These are phyloP conservation scores for Haemorhous mexicanus DNA, from an alignment of 2,113 vertebrate genomes.

Conservation along the genomic window DNA sequence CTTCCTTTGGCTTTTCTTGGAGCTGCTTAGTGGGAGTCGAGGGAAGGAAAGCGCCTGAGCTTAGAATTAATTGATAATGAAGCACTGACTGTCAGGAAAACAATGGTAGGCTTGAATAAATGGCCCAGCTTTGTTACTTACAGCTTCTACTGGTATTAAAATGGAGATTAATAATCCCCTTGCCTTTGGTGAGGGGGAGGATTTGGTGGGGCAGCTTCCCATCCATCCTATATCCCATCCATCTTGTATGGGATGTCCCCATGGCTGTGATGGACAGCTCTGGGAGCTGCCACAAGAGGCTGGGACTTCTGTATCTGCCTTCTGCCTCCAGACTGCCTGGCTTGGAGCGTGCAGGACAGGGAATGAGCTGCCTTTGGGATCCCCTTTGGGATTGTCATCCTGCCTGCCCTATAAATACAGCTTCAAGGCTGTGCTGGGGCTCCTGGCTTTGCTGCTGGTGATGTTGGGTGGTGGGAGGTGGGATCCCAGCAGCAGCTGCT, in stretches of 20 bases:
- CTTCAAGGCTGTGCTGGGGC: background rate
- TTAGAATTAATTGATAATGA: slow-evolving; percentile 60
- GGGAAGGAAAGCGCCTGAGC: background rate
- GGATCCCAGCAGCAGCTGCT: rapidly evolving
- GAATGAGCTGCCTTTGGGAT: background rate
- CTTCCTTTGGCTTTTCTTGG: background rate
- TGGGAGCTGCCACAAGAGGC: rapidly evolving
- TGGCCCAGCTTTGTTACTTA: slow-evolving; percentile 25
- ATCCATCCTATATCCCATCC: background rate
- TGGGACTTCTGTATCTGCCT: background rate
- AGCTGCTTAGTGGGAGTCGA: background rate
- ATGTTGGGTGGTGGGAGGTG: background rate
- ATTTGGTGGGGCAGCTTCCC: background rate
- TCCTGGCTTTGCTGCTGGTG: background rate
- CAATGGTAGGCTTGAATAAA: slow-evolving; percentile 28
- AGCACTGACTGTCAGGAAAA: slow-evolving; percentile 28
- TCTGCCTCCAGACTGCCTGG: background rate
- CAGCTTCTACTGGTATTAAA: slow-evolving; percentile 9
- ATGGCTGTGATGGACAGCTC: rapidly evolving
- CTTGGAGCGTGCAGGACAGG: rapidly evolving
- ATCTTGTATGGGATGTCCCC: background rate
- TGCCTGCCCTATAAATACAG: rapidly evolving
- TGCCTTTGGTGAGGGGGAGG: background rate
- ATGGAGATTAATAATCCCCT: background rate
- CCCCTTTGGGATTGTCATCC: background rate